Base-by-base conservation (phyloP, 2,113 vertebrate species). In the Cyphomyrus discorhynchus region DNA sequence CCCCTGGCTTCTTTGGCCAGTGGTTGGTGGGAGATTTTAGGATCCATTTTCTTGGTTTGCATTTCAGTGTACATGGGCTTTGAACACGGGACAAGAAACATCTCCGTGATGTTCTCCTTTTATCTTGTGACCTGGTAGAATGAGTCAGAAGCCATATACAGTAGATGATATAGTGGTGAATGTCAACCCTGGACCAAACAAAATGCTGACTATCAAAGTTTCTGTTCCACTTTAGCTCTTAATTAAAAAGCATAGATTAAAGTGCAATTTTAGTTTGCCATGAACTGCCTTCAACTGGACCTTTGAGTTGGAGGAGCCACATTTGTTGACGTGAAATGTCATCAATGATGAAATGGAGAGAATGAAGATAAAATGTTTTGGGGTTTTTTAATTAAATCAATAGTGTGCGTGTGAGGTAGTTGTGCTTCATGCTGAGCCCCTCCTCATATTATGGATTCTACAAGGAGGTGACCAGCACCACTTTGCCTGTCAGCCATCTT, bases 141-240 rank as follows among this genome's bases (percentile, higher is more conserved):
- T 86, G 45, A 86, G 83, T 86, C 83, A 86, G 83, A 31, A 49
- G 83, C 24, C 83, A 31, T 49, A 49, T 50, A 86, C n/a, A 47
- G 19, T 27, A 50, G 21, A 27, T 21, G 4, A 24, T 86, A 86
- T 49, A 10, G 83, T 49, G 45, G 74, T 42, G 5, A n/a, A 80
- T 80, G 35, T 80, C 74, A 42, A 39, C 74, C 35, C 35, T 80
- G 74, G 74, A 19, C 74, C 35, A 80, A 42, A 27, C 62, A 27
- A 70, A 66, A 70, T 70, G 62, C 74, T 80, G 35, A 19, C 74
- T 42, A 8, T 42, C 13, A 35, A 42, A 42, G 74, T 80, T 80
- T 80, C 74, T 35, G 31, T 80, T 80, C 74, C 74, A 80, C 31
- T 80, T 39, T 17, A 39, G 70, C 11, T 35, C 70, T 77, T 80